Evolutionary conservation across 2,797 vertebrate genomes (phyloP).

Genomic region (Brachyrhaphis roseni): DNA sequence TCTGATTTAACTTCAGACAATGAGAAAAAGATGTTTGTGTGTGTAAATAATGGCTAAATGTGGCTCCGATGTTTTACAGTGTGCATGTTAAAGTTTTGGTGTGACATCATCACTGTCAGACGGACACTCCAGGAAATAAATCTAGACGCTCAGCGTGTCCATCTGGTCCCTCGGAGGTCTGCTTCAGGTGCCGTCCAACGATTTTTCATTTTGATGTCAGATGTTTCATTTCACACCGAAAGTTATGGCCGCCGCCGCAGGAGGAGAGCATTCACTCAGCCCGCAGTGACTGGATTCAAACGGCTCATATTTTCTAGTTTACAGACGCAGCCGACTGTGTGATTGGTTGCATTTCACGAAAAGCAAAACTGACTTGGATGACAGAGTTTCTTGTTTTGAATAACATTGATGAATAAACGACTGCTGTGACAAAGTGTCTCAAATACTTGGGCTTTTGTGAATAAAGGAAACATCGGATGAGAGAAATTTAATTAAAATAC

Average conservation of each 20-base stretch:
- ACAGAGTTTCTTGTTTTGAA: slow-evolving; percentile 38
- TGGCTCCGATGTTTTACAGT: too few species aligned
- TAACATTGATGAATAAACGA: slow-evolving; percentile 42
- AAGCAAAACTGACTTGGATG: slow-evolving; percentile 27
- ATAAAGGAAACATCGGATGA: slow-evolving; percentile 4
- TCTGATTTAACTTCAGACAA: too few species aligned
- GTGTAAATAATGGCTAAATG: slow-evolving; percentile 4
- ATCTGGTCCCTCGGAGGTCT: slow-evolving; percentile 50
- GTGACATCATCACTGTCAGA: slow-evolving; percentile 24
- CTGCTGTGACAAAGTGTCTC: slow-evolving; percentile 1
- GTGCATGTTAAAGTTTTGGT: neutral
- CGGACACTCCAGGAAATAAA: slow-evolving; percentile 29
- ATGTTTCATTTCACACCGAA: slow-evolving; percentile 34
- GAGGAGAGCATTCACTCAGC: slow-evolving; percentile 10
- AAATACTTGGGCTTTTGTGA: neutral
- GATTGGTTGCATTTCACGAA: slow-evolving; percentile 43
- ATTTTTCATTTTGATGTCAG: slow-evolving; percentile 54
- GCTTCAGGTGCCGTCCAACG: slow-evolving; percentile 37
- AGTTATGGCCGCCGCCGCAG: slow-evolving; percentile 13
- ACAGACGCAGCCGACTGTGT: slow-evolving; percentile 46
- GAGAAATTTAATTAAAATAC: neutral
- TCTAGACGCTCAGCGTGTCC: slow-evolving; percentile 57
- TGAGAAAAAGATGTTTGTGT: too few species aligned
- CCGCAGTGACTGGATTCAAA: slow-evolving; percentile 15
- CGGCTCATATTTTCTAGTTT: slow-evolving; percentile 36